A percentile compares a stretch with the other conserved stretches of the same genome.
phyloP scores from a whole-genome alignment of 2,888 invertebrate species.

The Horisme vitalbata region DNA sequence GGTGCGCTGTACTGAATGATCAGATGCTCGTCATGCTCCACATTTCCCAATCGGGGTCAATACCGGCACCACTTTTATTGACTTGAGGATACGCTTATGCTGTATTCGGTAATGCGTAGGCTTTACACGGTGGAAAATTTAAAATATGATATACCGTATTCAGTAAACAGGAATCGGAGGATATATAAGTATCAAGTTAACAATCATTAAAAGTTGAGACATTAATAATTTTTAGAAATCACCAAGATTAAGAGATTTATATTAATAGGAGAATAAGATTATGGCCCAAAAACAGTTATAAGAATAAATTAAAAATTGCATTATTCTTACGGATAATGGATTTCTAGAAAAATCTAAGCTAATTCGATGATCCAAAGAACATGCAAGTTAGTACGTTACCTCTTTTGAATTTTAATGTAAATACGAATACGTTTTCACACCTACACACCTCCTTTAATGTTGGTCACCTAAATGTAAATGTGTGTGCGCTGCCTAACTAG shows the following conservation, averaged over 20 bases:
- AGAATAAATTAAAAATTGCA: no score
- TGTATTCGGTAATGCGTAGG: background rate
- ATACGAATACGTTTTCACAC: conserved; percentile 42
- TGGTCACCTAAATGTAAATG: conserved; percentile 65
- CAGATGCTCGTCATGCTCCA: conserved; percentile 62
- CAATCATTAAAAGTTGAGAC: no score
- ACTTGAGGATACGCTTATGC: conserved; percentile 25
- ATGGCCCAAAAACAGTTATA: no score
- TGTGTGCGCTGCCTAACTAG: conserved; percentile 16
- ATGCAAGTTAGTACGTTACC: conserved; percentile 1
- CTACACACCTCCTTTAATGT: conserved; percentile 50
- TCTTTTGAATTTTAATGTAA: conserved; percentile 24
- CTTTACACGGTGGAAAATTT: background rate
- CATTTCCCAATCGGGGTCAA: conserved; percentile 70
- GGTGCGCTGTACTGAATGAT: conserved; percentile 25
- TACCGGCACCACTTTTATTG: conserved; percentile 54
- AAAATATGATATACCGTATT: background rate
- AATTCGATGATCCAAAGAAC: no score
- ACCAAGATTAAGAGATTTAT: no score
- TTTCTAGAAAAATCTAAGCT: background rate
- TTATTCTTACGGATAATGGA: no score
- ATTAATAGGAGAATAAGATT: no score
- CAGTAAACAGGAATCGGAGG: no score
- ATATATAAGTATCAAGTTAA: no score
- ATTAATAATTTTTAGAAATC: no score